These are phyloP conservation scores for Arnoldichthys spilopterus DNA, from an alignment of 2,797 vertebrate species.

Conservation along the genomic window DNA sequence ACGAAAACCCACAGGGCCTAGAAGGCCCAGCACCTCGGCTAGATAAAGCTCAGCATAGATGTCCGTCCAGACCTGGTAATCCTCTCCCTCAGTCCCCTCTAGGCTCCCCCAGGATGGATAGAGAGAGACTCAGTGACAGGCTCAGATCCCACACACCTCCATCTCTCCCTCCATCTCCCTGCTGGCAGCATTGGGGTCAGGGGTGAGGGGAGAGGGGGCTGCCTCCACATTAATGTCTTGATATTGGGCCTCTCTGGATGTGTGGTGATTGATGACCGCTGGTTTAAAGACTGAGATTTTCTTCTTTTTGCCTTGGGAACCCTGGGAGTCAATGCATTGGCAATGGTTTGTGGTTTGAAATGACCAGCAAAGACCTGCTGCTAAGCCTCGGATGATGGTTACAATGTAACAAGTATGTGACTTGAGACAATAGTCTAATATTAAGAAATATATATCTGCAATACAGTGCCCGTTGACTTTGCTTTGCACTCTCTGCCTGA, in stretches of 20 bases:
- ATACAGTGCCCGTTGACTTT: slow-evolving; percentile 34
- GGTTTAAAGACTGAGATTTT: slow-evolving; percentile 51
- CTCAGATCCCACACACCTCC: slow-evolving; percentile 47
- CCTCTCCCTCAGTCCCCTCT: slow-evolving; percentile 19
- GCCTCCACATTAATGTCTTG: slow-evolving; percentile 57
- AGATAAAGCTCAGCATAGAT: slow-evolving; percentile 38
- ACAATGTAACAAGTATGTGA: not conserved
- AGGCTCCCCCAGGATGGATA: slow-evolving; percentile 48
- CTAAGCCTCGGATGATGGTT: not conserved
- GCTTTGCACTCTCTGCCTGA: slow-evolving; percentile 11
- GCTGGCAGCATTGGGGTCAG: slow-evolving; percentile 53
- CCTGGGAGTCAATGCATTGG: not conserved
- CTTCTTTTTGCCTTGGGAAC: slow-evolving; percentile 21
- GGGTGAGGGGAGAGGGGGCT: slow-evolving; percentile 55
- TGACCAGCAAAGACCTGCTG: slow-evolving; percentile 9
- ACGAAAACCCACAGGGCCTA: slow-evolving; percentile 18
- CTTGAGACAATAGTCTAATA: not conserved
- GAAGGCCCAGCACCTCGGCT: slow-evolving; percentile 20
- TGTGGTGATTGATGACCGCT: slow-evolving; percentile 59
- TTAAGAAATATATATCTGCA: slow-evolving; percentile 38
- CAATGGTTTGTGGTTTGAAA: slow-evolving; percentile 20
- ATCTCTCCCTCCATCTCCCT: slow-evolving; percentile 55
- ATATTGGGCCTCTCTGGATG: slow-evolving; percentile 59
- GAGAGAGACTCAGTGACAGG: slow-evolving; percentile 42
- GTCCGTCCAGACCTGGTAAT: slow-evolving; percentile 34